phyloP scores from a whole-genome alignment of 1,140 invertebrate genomes.

The Ganaspis sp. region DNA sequence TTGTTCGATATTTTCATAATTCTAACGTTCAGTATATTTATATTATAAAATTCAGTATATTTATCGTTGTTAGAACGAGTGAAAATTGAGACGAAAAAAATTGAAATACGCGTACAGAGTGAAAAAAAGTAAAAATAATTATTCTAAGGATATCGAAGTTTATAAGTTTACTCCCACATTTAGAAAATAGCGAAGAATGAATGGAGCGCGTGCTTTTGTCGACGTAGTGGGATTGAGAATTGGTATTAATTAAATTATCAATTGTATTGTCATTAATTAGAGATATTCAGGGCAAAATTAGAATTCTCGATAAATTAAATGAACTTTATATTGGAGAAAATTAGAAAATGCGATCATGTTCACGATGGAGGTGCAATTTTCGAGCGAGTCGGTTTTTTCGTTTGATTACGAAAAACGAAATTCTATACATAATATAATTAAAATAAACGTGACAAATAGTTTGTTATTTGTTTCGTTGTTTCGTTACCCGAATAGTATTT shows the following conservation, averaged over 20 bases:
- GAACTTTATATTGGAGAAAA: neutral
- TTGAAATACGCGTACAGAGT: neutral
- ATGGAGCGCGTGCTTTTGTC: neutral
- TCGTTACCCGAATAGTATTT: conserved; percentile 27
- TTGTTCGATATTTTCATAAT: neutral
- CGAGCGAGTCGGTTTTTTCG: neutral
- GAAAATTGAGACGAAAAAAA: neutral
- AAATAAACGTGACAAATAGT: conserved; percentile 9
- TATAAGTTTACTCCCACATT: conserved; percentile 8
- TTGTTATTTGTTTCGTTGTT: conserved; percentile 9
- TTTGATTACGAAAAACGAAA: neutral
- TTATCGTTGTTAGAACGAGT: neutral
- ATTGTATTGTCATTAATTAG: conserved; percentile 15
- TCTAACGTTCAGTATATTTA: no score
- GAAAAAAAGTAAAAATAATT: neutral
- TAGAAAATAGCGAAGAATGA: conserved; percentile 21
- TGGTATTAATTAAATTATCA: conserved; percentile 15
- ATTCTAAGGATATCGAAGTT: neutral
- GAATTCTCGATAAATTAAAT: neutral
- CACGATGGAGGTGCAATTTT: conserved; percentile 10
- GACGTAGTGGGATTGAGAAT: neutral
- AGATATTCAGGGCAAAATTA: conserved; percentile 1
- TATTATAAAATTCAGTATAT: neutral
- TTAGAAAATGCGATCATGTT: neutral
- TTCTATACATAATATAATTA: neutral